Conservation (phyloP, 53 echinoderm and acorn worm species). For the Glandiceps talaboti region DNA sequence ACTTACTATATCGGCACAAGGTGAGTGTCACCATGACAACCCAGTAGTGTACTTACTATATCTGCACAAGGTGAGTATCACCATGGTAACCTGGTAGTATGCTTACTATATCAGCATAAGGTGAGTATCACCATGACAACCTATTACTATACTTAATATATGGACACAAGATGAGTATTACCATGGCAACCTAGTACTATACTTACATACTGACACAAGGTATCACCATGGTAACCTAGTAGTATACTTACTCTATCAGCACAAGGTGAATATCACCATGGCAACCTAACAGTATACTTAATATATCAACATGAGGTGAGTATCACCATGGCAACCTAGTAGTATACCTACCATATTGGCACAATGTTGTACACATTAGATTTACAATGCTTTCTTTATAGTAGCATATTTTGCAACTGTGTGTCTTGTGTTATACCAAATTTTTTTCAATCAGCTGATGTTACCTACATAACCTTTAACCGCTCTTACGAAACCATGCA, state of each 20-base stretch:
- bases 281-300: slow-evolving; percentile 52
- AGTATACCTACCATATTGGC: slow-evolving; percentile 57
- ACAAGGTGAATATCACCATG: slow-evolving; percentile 17
- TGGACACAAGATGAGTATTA: slow-evolving; percentile 33
- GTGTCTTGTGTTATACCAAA: too few species aligned
- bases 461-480: too few species aligned
- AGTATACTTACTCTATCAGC: slow-evolving; percentile 63
- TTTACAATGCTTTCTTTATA: too few species aligned
- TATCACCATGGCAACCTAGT: slow-evolving; percentile 11
- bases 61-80: slow-evolving; percentile 40
- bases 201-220: too few species aligned
- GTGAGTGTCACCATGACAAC: slow-evolving; percentile 28
- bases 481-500: too few species aligned
- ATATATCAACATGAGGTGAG: slow-evolving; percentile 50
- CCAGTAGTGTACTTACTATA: slow-evolving; percentile 45
- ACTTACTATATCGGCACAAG: slow-evolving; percentile 44
- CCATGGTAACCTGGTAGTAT: slow-evolving; percentile 43
- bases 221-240: too few species aligned
- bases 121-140: slow-evolving; percentile 28
- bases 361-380: too few species aligned
- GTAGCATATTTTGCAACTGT: too few species aligned
- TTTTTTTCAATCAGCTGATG: too few species aligned
- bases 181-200: background rate
- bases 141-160: slow-evolving; percentile 44
- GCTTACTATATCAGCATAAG: slow-evolving; percentile 47